Evolutionary conservation across 2,797 vertebrate species (phyloP).

Genomic region (Pseudomugil tenellus): DNA sequence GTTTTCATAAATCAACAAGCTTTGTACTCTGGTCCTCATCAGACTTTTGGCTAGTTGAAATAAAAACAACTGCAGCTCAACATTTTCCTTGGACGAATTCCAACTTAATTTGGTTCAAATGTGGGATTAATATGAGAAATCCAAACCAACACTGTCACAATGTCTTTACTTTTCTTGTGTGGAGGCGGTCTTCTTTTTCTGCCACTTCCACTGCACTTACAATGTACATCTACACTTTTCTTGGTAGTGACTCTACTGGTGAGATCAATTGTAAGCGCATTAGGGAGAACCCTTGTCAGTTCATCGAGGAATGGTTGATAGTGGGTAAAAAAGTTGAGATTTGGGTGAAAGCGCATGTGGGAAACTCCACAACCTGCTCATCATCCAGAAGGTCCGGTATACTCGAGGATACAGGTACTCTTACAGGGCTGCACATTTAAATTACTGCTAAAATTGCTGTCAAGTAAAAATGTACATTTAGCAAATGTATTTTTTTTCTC

Average conservation of each 20-base stretch:
- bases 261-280: rapidly evolving
- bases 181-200: background rate
- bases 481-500: conserved; percentile 9
- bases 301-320: background rate
- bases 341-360: conserved; percentile 57
- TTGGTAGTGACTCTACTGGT: conserved; percentile 1
- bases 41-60: background rate
- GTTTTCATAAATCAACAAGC: too few species aligned
- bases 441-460: background rate
- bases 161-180: background rate
- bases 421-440: background rate
- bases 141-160: background rate
- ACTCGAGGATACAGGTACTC: conserved; percentile 55
- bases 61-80: background rate
- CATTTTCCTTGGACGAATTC: too few species aligned
- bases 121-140: background rate
- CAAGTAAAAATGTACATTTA: background rate
- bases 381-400: conserved; percentile 42
- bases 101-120: background rate
- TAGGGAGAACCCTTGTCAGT: rapidly evolving
- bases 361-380: conserved; percentile 41
- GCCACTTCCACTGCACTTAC: conserved; percentile 1
- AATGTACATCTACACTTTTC: background rate
- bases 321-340: background rate
- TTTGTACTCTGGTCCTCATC: too few species aligned